Evolutionary conservation across 1,140 invertebrate genomes (phyloP).

Genomic region (Chymomyza costata): DNA sequence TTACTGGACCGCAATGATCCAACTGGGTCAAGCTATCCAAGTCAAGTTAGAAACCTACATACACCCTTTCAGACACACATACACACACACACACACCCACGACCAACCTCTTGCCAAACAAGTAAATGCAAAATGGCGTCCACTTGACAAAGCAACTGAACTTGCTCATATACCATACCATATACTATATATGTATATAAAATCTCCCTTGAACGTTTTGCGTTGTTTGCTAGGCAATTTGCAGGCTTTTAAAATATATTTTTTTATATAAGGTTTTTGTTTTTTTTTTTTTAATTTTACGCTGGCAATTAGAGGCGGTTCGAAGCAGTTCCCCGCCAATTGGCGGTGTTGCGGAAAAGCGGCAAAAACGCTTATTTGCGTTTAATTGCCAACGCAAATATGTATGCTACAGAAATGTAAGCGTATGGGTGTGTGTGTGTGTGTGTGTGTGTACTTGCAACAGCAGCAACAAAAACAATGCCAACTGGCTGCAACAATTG

Average conservation of each 20-base stretch:
- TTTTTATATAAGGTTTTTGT: too few species aligned
- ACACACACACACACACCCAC: too few species aligned
- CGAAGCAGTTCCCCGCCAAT: not conserved
- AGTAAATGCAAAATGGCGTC: not conserved
- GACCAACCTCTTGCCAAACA: too few species aligned
- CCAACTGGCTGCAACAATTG: slow-evolving; percentile 47
- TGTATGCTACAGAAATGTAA: slow-evolving; percentile 9
- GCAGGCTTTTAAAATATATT: slow-evolving; percentile 25
- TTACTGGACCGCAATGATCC: too few species aligned
- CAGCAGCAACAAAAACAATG: too few species aligned
- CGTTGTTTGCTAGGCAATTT: slow-evolving; percentile 28
- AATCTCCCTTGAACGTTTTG: too few species aligned
- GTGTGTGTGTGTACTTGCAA: not conserved
- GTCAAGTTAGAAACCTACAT: too few species aligned
- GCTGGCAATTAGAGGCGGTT: too few species aligned
- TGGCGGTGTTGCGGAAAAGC: slow-evolving; percentile 14
- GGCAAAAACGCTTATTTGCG: slow-evolving; percentile 42
- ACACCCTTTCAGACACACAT: too few species aligned
- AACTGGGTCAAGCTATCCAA: too few species aligned
- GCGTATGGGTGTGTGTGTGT: slow-evolving; percentile 12
- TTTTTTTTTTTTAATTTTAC: slow-evolving; percentile 21
- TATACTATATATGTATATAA: too few species aligned
- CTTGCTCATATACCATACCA: too few species aligned
- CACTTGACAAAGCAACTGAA: slow-evolving; percentile 5
- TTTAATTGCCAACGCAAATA: slow-evolving; percentile 56